A percentile compares a stretch with the other conserved stretches of the same genome.
phyloP scores from a whole-genome alignment of 1,140 invertebrate species.

The Cotesia typhae region DNA sequence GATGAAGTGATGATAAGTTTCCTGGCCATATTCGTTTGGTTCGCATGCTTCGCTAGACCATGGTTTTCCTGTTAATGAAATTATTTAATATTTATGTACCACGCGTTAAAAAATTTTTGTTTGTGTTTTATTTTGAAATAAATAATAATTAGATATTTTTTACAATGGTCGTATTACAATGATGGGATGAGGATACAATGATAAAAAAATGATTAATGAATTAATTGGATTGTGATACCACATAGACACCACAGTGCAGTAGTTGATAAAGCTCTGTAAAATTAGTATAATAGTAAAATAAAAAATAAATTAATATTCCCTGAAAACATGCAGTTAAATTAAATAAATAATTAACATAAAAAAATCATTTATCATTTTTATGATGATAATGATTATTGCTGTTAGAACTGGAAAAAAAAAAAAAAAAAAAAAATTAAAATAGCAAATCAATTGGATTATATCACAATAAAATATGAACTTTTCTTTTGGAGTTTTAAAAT shows the following conservation, averaged over 20 bases:
- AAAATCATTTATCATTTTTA: conserved; percentile 29
- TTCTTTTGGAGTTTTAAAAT: background rate
- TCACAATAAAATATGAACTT: background rate
- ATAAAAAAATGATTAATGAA: conserved; percentile 39
- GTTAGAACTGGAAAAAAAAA: background rate
- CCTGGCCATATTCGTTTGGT: conserved; percentile 63
- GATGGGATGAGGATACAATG: conserved; percentile 42
- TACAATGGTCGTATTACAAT: conserved; percentile 5
- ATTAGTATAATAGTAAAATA: conserved; percentile 28
- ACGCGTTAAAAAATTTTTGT: conserved; percentile 42
- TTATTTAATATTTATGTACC: conserved; percentile 60
- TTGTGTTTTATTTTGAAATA: conserved; percentile 18
- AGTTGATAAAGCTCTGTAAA: conserved; percentile 50
- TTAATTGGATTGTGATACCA: conserved; percentile 40
- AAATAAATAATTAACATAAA: conserved; percentile 48
- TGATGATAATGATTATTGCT: conserved; percentile 32
- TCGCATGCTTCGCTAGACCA: conserved; percentile 63
- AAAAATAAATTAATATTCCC: conserved; percentile 40
- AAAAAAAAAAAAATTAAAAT: background rate
- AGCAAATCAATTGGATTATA: too few species aligned
- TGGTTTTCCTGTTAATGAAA: conserved; percentile 64
- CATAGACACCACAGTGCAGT: conserved; percentile 46
- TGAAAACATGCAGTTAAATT: conserved; percentile 63
- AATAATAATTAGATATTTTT: background rate
- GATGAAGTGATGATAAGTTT: conserved; percentile 63